Evolutionary conservation across 2,113 vertebrate genomes (phyloP).

Genomic region (Sclerurus mexicanus): DNA sequence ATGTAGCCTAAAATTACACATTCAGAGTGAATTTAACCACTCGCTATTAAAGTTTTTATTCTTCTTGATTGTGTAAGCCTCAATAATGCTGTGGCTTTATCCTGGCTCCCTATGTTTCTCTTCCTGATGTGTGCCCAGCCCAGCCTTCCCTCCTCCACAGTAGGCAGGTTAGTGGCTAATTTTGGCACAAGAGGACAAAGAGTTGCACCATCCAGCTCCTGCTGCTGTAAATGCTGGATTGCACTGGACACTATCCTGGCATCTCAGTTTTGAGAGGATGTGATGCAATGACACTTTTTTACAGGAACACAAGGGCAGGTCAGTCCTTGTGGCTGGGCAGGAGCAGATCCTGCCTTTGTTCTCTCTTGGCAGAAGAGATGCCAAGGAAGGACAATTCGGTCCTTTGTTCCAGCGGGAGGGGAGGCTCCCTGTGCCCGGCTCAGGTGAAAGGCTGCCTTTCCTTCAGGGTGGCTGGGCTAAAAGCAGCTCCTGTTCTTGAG

Average conservation of each 20-base stretch:
- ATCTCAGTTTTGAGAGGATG: background rate
- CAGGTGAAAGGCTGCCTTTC: constrained; percentile 14
- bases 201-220: background rate
- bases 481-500: background rate
- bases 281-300: background rate
- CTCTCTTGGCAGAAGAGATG: background rate
- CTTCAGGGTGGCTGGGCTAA: background rate
- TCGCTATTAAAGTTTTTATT: background rate
- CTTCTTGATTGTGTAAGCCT: background rate
- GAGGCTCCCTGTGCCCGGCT: background rate
- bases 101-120: background rate
- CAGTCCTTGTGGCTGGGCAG: background rate
- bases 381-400: background rate
- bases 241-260: background rate
- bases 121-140: background rate
- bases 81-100: background rate
- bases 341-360: background rate
- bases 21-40: background rate
- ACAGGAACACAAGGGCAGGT: background rate
- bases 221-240: background rate
- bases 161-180: background rate
- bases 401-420: background rate
- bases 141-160: background rate
- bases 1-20: background rate
- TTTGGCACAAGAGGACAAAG: background rate